These are phyloP conservation scores for Xiphophorus maculatus DNA, from an alignment of 2,113 vertebrate genomes.

Conservation along the genomic window DNA sequence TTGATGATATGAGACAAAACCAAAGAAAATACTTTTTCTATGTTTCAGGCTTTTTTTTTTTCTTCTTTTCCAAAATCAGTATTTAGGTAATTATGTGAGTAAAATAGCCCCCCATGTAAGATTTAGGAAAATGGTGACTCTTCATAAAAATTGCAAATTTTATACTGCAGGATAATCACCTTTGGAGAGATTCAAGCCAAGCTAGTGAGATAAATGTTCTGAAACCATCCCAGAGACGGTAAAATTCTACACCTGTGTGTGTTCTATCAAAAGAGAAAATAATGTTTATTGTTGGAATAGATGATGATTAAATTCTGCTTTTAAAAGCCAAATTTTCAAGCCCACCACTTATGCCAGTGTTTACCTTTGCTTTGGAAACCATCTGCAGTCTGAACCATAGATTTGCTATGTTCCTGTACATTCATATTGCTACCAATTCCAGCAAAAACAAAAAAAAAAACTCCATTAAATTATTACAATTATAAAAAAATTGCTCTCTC, in stretches of 20 bases:
- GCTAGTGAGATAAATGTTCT: conserved; percentile 6
- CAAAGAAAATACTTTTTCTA: neutral
- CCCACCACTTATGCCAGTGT: conserved; percentile 34
- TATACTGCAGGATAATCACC: neutral
- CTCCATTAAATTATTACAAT: too few species aligned
- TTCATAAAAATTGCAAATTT: conserved; percentile 10
- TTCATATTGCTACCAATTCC: neutral
- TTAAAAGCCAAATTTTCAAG: conserved; percentile 29
- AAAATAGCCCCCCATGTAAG: neutral
- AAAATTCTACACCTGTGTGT: conserved; percentile 16
- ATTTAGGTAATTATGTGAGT: neutral
- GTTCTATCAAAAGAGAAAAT: conserved; percentile 28
- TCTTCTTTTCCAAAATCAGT: neutral
- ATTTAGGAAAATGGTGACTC: neutral
- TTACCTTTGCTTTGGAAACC: conserved; percentile 33
- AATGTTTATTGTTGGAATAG: conserved; percentile 39
- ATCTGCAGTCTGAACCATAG: conserved; percentile 13
- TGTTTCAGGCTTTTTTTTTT: neutral
- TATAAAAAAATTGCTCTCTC: neutral
- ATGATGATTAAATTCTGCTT: conserved; percentile 35
- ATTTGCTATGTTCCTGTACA: neutral
- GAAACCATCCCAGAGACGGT: conserved; percentile 16
- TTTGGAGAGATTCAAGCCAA: conserved; percentile 9
- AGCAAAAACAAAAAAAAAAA: neutral
- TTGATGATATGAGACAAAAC: neutral